Percentiles rank a stretch among this genome's conserved stretches.
phyloP scores from a whole-genome alignment of 2,113 vertebrate species.

The Speoplatyrhinus poulsoni region DNA sequence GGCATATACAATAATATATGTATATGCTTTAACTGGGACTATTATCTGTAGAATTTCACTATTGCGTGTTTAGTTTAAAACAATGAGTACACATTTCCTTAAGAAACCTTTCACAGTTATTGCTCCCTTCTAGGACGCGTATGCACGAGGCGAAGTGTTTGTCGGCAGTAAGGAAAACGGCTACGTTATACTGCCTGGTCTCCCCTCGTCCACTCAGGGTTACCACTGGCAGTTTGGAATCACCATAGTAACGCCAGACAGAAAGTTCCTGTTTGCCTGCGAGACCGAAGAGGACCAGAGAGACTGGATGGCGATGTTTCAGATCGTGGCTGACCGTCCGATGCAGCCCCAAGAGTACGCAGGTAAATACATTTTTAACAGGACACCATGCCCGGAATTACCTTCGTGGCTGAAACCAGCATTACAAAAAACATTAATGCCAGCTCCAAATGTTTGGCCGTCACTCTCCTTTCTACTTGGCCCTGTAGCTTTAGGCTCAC shows the following conservation, averaged over 20 bases:
- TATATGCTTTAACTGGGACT: background rate
- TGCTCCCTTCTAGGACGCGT: constrained; percentile 82
- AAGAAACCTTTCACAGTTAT: background rate
- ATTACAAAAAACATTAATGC: too few relatives aligned
- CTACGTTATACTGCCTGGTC: constrained; percentile 85
- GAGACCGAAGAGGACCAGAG: constrained; percentile 85
- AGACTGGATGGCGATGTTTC: constrained; percentile 87
- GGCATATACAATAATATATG: background rate
- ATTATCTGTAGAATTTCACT: background rate
- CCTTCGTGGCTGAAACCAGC: too few relatives aligned
- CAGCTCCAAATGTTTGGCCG: too few relatives aligned
- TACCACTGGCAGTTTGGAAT: constrained; percentile 90
- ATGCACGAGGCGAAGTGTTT: constrained; percentile 93
- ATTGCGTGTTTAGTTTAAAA: too few relatives aligned
- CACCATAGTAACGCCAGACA: constrained; percentile 91
- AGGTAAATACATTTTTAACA: constrained; percentile 69
- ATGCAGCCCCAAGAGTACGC: constrained; percentile 97
- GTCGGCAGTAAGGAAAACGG: constrained; percentile 90
- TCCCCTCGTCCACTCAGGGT: constrained; percentile 83
- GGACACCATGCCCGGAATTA: too few relatives aligned
- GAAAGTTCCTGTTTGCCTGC: constrained; percentile 90
- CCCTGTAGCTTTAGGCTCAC: too few relatives aligned
- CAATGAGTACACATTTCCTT: too few relatives aligned
- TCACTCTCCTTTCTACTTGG: too few relatives aligned
- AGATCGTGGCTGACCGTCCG: constrained; percentile 83